A percentile compares a stretch with the other conserved stretches of the same genome.
phyloP scores from a whole-genome alignment of 2,113 vertebrate genomes.

The Myotis brandtii region DNA sequence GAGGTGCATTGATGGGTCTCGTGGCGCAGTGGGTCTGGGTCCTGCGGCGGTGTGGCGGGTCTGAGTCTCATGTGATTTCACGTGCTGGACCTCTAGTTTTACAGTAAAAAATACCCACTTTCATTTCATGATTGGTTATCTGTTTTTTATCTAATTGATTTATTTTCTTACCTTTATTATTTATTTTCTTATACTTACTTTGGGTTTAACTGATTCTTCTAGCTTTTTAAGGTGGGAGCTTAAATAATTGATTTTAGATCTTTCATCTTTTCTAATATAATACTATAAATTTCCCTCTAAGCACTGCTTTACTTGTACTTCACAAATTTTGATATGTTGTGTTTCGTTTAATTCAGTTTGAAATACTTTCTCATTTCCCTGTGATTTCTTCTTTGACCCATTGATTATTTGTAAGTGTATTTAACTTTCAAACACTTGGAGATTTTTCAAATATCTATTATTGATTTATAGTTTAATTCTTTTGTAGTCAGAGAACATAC shows the following conservation, averaged over 20 bases:
- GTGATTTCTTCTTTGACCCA: not conserved
- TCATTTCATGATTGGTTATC: not conserved
- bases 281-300: not conserved
- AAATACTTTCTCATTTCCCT: not conserved
- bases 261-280: not conserved
- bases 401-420: not conserved
- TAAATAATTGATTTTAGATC: not conserved
- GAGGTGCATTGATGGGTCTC: no score
- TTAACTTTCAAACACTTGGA: not conserved
- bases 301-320: not conserved
- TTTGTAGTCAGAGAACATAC: not conserved
- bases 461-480: not conserved
- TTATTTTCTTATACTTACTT: slow-evolving; percentile 35
- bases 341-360: not conserved
- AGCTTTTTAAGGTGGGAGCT: not conserved
- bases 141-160: not conserved
- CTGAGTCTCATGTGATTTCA: no score
- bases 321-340: not conserved
- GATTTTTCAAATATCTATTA: not conserved
- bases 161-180: not conserved
- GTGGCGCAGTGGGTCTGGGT: no score
- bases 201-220: not conserved
- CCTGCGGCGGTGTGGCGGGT: rapidly evolving
- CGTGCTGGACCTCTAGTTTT: not conserved
- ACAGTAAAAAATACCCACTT: not conserved